Evolutionary conservation across 2,113 vertebrate genomes (phyloP).

Genomic region (Pithys albifrons): DNA sequence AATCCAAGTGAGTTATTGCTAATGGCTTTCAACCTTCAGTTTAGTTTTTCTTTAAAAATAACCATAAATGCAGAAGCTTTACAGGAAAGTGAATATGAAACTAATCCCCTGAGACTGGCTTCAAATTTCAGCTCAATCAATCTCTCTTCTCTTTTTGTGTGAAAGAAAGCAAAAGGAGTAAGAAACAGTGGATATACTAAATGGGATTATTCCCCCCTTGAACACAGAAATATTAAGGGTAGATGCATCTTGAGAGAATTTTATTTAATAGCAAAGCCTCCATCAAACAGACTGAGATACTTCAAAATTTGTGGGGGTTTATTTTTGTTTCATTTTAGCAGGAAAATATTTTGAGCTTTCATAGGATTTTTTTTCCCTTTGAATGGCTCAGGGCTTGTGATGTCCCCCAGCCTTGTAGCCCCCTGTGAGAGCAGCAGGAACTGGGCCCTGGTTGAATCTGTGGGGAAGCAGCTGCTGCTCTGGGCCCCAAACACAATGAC

Average conservation of each 20-base stretch:
- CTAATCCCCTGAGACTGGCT: conserved; percentile 61
- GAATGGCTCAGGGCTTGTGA: background rate
- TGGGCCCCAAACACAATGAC: background rate
- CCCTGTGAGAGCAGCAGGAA: background rate
- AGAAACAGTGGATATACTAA: background rate
- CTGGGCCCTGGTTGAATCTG: background rate
- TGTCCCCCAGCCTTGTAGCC: background rate
- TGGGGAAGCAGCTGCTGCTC: background rate
- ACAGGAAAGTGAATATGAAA: conserved; percentile 63
- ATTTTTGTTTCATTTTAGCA: background rate
- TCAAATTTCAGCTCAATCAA: conserved; percentile 61
- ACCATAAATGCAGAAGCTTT: conserved; percentile 38
- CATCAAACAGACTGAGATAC: background rate
- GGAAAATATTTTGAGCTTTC: background rate
- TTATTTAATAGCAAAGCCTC: background rate
- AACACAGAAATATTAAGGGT: background rate
- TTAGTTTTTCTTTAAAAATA: conserved; percentile 68
- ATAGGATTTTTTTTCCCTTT: background rate
- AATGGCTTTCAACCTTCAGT: conserved; percentile 36
- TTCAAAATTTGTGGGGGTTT: background rate
- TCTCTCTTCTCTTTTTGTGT: conserved; percentile 29
- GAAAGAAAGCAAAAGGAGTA: conserved; percentile 61
- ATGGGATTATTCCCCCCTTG: background rate
- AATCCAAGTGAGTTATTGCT: conserved; percentile 54
- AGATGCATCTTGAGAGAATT: background rate